Evolutionary conservation across 1,140 invertebrate species (phyloP), one percentile per base, ranked within the genome.

Genomic region (Tetraneura akinire): DNA sequence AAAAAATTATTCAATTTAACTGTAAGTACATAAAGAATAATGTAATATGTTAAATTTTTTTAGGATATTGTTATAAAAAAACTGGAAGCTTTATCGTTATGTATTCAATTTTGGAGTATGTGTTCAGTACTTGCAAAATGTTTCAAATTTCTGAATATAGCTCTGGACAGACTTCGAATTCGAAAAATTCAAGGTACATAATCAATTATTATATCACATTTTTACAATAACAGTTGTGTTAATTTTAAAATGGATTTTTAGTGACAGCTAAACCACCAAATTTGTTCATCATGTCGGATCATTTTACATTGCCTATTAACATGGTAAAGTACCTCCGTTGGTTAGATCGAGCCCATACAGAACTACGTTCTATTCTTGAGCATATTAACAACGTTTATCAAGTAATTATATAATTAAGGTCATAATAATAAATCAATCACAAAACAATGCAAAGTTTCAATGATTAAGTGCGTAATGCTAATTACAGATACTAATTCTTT

Each of bases 41-140:
- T 21, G 16, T 21, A 73, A 49, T 16, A 2, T 70, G 6, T 70
- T 70, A 0, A 21, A 11, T 55, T 45, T 64, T 45, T 74, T 23
- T 18, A 81, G 80, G 80, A 81, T 21, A 64, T 23, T 1, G 71
- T 81, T 10, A 47, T 66, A 0, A 53, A 78, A 13, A 81, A 81
- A 78, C 32, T 81, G 32, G 71, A 68, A 55, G 71, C 80, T 0
- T 10, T 81, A 16, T 78, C 80, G 21, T 5, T 81, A 0, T 81
- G 80, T 51, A 29, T 76, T 13, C 70, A 76, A 76, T 81, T 81
- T 49, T 81, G 71, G 60, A 32, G 70, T 16, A 32, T 78, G 6
- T 73, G 80, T 51, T 73, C 71, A 13, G 29, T 73, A 0, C 18
- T 81, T 8, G 16, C 73, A 11, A 73, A 81, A 49, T 76, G 80